Base-by-base conservation (phyloP, 2,888 invertebrate genomes). In the Dasypogon diadema region DNA sequence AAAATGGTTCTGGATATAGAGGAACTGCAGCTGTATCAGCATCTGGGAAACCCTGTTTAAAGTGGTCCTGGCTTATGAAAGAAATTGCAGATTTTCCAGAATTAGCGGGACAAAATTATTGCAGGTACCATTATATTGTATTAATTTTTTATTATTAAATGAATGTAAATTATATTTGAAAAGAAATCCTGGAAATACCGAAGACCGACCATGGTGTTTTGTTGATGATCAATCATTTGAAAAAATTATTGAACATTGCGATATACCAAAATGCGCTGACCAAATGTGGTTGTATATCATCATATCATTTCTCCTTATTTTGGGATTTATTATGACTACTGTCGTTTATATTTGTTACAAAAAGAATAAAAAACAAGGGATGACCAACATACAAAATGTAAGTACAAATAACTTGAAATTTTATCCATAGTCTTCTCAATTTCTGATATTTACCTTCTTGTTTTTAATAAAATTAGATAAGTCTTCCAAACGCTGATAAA, bases 131-230 rank as follows among this genome's bases (percentile, higher is more conserved):
- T 51, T 26, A 34, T 68, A n/a, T 70, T 42, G 5, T n/a, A n/a
- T n/a, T n/a, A n/a, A n/a, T n/a, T n/a, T n/a, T n/a, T n/a, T n/a
- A n/a, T n/a, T n/a, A n/a, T n/a, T n/a, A n/a, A n/a, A n/a, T n/a
- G n/a, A 2, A 48, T 16, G 1, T n/a, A 48, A 48, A 48, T n/a
- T 2, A n/a, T 48, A 5, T 18, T 54, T 54, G 6, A 2, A n/a
- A 82, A 92, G 98, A 77, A 98, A 99, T 86, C 98, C 98, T 37
- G 95, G 93, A 22, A 92, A 92, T 30, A 87, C 89, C 1, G 92
- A 94, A 83, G 83, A 88, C 0, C 92, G 92, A 80, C 98, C 98
- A 0, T 99, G 98, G 95, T 99, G 98, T 87, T 95, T 91, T 80
- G 90, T 93, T 14, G 91, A 90, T 76, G 89, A 90, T 81, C 91